Evolutionary conservation across 2,888 invertebrate species (phyloP), one percentile per base, ranked within the genome.

Genomic region (Clepsis dumicolana): DNA sequence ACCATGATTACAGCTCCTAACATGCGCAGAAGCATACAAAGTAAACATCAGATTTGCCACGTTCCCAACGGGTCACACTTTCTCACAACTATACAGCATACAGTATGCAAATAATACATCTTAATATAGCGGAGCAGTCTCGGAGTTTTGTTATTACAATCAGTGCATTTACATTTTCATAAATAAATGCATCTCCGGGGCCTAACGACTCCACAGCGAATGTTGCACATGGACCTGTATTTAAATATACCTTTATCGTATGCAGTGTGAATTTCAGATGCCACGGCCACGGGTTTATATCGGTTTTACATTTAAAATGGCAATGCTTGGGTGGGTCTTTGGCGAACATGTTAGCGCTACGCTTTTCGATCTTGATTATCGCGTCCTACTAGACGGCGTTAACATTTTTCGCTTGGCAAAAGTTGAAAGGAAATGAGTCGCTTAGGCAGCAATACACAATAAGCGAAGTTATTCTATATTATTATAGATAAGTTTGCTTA

Each of bases 151-250:
- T 93, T 94, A 93, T 94, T 94, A 93, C 93, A 94, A 94, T 92
- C 93, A 91, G 88, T 87, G 86, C 86, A 94, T 94, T 94, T 94
- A 92, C 94, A 94, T 94, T 93, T 29, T 94, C 93, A 93, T 93
- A 93, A 93, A 93, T 94, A 93, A 93, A 94, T 93, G 92, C 91
- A 94, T 86, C 90, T 86, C 79, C 72, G 78, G 78, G 78, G 79
- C 74, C 87, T 92, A 93, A 92, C 91, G 91, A 92, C 86, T 84
- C 81, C 78, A 79, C 81, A 77, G 82, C 79, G 82, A n/a, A n/a
- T 82, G 86, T 86, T 82, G 78, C 77, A 81, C 82, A 84, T 84
- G 83, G 81, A 82, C 77, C 77, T 87, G 85, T 80, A 89, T 90
- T 91, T 90, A 86, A 91, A 91, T 91, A 90, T 84, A 79, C 75